Evolutionary conservation across 2,888 invertebrate species (phyloP).

Genomic region (Strigamia transsilvanica): DNA sequence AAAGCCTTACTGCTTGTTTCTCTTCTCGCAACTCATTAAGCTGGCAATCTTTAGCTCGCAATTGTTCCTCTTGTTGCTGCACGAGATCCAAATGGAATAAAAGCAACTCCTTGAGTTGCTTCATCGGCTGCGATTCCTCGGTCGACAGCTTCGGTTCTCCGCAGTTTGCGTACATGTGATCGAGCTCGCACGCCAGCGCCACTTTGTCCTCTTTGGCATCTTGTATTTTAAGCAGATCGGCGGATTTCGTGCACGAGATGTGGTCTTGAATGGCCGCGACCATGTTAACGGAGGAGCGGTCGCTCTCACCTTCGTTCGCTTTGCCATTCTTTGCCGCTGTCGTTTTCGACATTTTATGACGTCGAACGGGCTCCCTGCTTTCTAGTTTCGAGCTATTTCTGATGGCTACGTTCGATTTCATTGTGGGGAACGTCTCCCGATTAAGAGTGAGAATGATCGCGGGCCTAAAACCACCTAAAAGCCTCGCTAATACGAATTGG

Average conservation of each 20-base stretch:
- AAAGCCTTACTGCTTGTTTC: conserved; percentile 75
- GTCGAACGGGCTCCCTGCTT: conserved; percentile 28
- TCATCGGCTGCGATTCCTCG: conserved; percentile 58
- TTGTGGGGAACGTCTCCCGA: neutral
- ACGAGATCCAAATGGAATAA: conserved; percentile 85
- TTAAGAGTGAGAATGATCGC: neutral
- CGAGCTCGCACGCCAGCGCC: conserved; percentile 70
- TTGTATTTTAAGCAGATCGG: conserved; percentile 53
- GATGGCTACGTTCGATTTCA: conserved; percentile 54
- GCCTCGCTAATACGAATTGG: neutral
- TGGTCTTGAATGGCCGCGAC: conserved; percentile 59
- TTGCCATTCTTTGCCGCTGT: conserved; percentile 46
- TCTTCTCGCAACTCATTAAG: conserved; percentile 77
- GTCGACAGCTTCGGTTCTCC: conserved; percentile 55
- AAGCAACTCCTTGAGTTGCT: conserved; percentile 73
- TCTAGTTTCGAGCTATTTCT: conserved; percentile 49
- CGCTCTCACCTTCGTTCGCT: conserved; percentile 12
- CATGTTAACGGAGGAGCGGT: conserved; percentile 54
- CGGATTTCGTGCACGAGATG: conserved; percentile 58
- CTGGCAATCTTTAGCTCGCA: conserved; percentile 80
- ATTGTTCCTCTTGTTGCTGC: conserved; percentile 86
- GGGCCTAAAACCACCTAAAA: neutral
- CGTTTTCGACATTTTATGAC: conserved; percentile 53
- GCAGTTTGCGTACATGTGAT: conserved; percentile 76
- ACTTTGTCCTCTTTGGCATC: conserved; percentile 51